These are phyloP conservation scores for Gastracanthus pulcherrimus DNA, from an alignment of 2,888 invertebrate genomes.

Conservation along the genomic window DNA sequence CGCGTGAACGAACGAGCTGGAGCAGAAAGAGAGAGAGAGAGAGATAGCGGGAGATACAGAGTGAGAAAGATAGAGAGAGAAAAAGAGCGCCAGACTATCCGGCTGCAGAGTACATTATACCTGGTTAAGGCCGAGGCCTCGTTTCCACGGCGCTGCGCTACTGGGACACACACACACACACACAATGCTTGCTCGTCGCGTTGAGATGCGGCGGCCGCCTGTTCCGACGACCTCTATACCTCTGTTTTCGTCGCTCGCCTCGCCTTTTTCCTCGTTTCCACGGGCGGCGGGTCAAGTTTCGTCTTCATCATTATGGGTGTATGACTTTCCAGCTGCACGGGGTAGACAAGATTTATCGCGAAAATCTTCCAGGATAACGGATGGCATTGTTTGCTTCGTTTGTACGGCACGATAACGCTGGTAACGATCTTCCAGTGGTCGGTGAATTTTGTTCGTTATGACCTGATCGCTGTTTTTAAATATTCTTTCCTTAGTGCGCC, in stretches of 20 bases:
- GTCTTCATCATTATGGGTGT: too few relatives aligned
- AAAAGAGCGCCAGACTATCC: neutral
- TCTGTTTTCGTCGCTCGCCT: neutral
- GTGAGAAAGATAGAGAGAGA: conserved; percentile 10
- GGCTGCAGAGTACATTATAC: conserved; percentile 61
- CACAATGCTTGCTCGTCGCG: neutral
- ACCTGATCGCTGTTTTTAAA: too few relatives aligned
- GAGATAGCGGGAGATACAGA: conserved; percentile 12
- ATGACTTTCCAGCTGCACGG: too few relatives aligned
- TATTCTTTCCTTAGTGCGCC: too few relatives aligned
- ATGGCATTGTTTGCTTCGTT: too few relatives aligned
- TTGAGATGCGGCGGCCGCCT: neutral
- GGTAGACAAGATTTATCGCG: too few relatives aligned
- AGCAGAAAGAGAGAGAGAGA: conserved; percentile 6
- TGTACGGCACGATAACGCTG: too few relatives aligned
- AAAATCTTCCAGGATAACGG: too few relatives aligned
- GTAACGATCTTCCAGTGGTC: too few relatives aligned
- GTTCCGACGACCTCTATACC: too few relatives aligned
- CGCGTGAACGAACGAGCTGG: neutral
- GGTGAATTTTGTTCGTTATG: too few relatives aligned
- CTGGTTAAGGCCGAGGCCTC: conserved; percentile 52
- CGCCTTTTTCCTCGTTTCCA: neutral
- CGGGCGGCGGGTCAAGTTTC: too few relatives aligned
- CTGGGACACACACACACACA: conserved; percentile 40
- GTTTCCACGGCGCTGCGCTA: conserved; percentile 57